Evolutionary conservation across 2,113 vertebrate species (phyloP).

Genomic region (Phoenicopterus ruber): DNA sequence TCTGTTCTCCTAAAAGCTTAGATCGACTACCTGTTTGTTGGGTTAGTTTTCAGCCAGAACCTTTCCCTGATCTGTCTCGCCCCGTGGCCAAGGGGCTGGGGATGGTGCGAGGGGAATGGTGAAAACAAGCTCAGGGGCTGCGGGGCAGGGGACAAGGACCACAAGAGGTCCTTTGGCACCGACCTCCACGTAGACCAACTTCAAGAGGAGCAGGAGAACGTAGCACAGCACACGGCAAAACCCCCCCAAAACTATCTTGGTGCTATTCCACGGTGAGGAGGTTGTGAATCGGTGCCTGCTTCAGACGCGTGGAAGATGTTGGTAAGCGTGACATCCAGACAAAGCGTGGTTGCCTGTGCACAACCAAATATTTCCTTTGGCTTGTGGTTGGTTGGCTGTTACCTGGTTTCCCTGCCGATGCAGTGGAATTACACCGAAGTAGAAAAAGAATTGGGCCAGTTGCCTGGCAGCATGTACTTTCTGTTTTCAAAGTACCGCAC

Average conservation of each 20-base stretch:
- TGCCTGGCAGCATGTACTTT: background rate
- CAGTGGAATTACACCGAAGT: background rate
- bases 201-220: background rate
- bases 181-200: background rate
- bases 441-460: background rate
- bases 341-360: background rate
- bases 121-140: background rate
- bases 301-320: background rate
- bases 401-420: background rate
- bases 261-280: background rate
- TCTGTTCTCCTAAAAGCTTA: background rate
- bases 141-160: background rate
- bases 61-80: background rate
- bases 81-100: fast-evolving
- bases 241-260: fast-evolving
- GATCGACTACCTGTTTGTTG: fast-evolving
- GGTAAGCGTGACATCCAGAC: background rate
- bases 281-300: background rate
- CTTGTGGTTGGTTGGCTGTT: background rate
- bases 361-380: background rate
- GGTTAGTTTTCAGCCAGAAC: background rate
- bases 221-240: background rate
- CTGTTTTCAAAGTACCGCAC: background rate
- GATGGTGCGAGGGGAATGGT: background rate
- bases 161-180: background rate